Percentiles rank a stretch among this genome's conserved stretches.
phyloP scores from a whole-genome alignment of 2,113 vertebrate genomes.

The Plectropomus leopardus region DNA sequence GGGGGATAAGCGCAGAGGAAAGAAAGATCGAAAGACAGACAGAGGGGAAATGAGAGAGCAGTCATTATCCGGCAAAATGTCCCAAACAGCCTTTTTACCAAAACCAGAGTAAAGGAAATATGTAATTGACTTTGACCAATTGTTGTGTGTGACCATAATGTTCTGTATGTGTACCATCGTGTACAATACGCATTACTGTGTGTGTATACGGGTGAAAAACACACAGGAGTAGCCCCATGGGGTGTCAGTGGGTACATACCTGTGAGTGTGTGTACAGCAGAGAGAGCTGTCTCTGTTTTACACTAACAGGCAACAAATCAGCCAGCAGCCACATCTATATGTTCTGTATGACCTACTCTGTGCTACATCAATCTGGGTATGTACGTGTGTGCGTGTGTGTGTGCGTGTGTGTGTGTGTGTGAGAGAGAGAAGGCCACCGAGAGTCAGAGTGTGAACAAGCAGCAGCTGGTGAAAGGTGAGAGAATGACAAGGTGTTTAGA shows the following conservation, averaged over 20 bases:
- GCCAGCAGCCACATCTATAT: slow-evolving; percentile 68
- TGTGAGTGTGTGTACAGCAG: slow-evolving; percentile 12
- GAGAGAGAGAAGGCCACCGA: slow-evolving; percentile 2
- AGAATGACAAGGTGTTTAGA: slow-evolving; percentile 75
- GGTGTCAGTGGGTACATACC: slow-evolving; percentile 7
- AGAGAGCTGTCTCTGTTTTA: slow-evolving; percentile 56
- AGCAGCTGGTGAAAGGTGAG: slow-evolving; percentile 80
- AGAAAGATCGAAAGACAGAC: slow-evolving; percentile 52
- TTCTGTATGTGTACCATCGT: background rate
- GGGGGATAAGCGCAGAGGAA: slow-evolving; percentile 21
- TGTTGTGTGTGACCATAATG: slow-evolving; percentile 30
- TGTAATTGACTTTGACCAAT: slow-evolving; percentile 49
- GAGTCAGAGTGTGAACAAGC: slow-evolving; percentile 74
- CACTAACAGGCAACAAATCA: slow-evolving; percentile 78
- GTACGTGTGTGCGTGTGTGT: background rate
- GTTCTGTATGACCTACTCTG: slow-evolving; percentile 40
- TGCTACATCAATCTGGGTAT: slow-evolving; percentile 17
- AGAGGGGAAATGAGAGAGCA: slow-evolving; percentile 59
- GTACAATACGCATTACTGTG: background rate
- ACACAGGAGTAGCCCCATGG: slow-evolving; percentile 6
- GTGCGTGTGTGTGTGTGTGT: slow-evolving; percentile 23
- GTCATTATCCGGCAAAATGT: slow-evolving; percentile 49
- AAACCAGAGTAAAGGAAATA: slow-evolving; percentile 62
- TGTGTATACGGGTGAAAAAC: background rate
- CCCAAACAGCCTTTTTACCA: slow-evolving; percentile 59